phyloP scores from a whole-genome alignment of 2,113 vertebrate genomes.

The Phalacrocorax aristotelis region DNA sequence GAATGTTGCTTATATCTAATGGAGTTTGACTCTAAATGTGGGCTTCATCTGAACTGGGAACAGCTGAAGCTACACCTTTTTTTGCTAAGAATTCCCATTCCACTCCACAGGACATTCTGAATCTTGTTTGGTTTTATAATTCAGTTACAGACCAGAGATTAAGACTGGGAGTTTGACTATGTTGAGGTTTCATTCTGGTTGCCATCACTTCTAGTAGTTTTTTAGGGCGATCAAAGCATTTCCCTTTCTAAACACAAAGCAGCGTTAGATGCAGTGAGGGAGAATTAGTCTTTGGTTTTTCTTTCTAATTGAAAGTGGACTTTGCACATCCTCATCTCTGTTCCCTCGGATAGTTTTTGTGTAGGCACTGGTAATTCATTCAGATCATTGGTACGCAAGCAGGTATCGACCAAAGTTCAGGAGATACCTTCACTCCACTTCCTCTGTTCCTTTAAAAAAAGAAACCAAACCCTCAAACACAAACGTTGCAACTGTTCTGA shows the following conservation, averaged over 20 bases:
- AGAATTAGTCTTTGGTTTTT: background rate
- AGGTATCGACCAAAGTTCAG: background rate
- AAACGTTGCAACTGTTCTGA: background rate
- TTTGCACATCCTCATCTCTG: background rate
- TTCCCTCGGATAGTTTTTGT: background rate
- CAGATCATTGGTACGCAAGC: background rate
- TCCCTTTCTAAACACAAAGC: background rate
- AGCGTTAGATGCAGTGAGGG: background rate
- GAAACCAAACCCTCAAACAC: background rate
- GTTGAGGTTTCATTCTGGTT: background rate
- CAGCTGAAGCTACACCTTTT: background rate
- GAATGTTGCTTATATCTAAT: background rate
- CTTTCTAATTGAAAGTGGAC: background rate
- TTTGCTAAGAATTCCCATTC: background rate
- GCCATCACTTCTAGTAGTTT: background rate
- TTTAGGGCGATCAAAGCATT: background rate
- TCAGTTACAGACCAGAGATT: background rate
- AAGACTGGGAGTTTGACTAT: background rate
- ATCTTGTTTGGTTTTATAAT: background rate
- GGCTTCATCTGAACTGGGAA: constrained; percentile 26
- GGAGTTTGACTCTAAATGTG: background rate
- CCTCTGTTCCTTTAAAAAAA: background rate
- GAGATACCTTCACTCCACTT: background rate
- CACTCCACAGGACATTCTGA: background rate
- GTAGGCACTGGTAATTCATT: background rate